Base-by-base conservation (phyloP, 2,113 vertebrate species). In the Etia nguti region DNA sequence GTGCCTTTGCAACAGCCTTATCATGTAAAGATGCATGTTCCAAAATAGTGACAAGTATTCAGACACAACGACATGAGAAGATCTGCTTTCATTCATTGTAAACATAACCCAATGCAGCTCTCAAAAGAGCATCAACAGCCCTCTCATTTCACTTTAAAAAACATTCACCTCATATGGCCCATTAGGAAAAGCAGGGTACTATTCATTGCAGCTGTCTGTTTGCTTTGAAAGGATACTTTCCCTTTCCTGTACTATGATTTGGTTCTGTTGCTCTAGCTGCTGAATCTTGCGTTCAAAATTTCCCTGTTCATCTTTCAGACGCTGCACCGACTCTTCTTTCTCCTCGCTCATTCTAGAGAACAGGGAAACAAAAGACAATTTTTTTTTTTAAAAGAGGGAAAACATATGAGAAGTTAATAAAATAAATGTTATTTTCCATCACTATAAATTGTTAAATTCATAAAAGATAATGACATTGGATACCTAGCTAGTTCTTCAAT, bases 401-500 rank as follows among this genome's bases (percentile, higher is more conserved):
- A 31, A 60, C 15, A 60, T 31, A 31, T 36, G 60, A 65, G 59
- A 10, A 65, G 20, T 65, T 65, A 65, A 65, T 22, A 82, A 54
- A 38, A 50, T 22, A 3, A 41, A 54, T 50, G 83, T 16, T 29
- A 70, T 79, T 83, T 50, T 62, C 3, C 62, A 29, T 82, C 26
- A 62, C 43, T 60, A n/a, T 62, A 29, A 41, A 43, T 31, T 26
- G 6, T 54, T 54, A 6, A 4, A 68, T 41, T 54, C 10, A 82
- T 54, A 59, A 10, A 56, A 56, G 13, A 38, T 24, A 43, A 18
- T 56, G 29, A 50, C 15, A n/a, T 6, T 50, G 11, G 10, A 95
- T 94, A 99, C 99, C 98, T 98, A 88, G 98, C 98, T 91, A 99
- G 96, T 95, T 99, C 99, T 96, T 98, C 97, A 90, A 99, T 97